Evolutionary conservation across 2,888 invertebrate species (phyloP), one percentile per base, ranked within the genome.

Genomic region (Scaptomyza cyrtandrae): DNA sequence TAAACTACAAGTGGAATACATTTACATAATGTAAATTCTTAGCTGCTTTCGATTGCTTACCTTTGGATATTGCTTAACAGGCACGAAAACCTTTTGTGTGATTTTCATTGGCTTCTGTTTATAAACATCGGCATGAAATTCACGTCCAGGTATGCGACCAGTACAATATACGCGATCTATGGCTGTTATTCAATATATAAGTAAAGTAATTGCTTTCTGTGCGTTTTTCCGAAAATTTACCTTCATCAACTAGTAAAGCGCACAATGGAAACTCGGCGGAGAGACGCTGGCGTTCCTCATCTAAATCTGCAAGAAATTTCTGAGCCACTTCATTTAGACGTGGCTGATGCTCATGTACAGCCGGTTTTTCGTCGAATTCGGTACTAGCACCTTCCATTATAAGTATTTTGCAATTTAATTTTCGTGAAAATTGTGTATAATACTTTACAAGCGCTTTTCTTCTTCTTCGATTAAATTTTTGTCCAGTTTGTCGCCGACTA

Each of bases 111-210:
- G 90, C 66, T 91, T 92, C 55, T 91, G 96, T 81, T 95, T 94
- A 91, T 95, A 96, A 29, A 96, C 95, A 92, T 96, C 96, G 27
- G 96, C 94, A 90, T 96, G 95, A 92, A 95, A 90, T 79, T 96
- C 96, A 56, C 94, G 94, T 6, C 93, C 92, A 0, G 95, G 95
- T 43, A 94, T 92, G 68, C 95, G 94, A 0, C 96, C 96, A n/a
- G 94, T 93, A 1, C 94, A 91, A 89, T 96, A 95, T 11, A 95
- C 95, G 90, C 95, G 95, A 78, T 94, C 93, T 54, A 96, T 95
- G 92, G 96, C 96, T 96, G 91, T 7, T 46, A 16, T 11, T n/a
- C 29, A 37, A 56, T 16, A 10, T 24, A 37, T 35, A 11, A 24
- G 10, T 33, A 39, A 5, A 29, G 13, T 13, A 10, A 27, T 24